A percentile compares a stretch with the other conserved stretches of the same genome.
These are phyloP conservation scores for Pomacea canaliculata DNA, from an alignment of 2,888 invertebrate species.

Conservation along the genomic window DNA sequence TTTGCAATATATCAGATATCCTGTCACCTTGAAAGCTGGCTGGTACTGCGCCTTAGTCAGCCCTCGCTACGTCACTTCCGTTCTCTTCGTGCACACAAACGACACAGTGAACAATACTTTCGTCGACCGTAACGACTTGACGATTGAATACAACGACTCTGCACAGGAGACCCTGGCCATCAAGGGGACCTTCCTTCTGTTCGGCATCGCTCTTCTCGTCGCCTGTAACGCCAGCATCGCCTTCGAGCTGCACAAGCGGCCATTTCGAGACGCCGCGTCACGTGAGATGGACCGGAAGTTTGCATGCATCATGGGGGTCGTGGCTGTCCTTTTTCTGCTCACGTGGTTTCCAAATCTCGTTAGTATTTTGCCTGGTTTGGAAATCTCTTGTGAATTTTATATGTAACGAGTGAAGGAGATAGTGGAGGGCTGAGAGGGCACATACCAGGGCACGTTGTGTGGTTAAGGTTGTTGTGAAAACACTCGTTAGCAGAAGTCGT, in stretches of 20 bases:
- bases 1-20: slow-evolving; percentile 3
- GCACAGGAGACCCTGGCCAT: slow-evolving; percentile 25
- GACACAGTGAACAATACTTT: neutral
- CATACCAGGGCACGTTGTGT: too few species aligned
- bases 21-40: slow-evolving; percentile 29
- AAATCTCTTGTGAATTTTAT: too few species aligned
- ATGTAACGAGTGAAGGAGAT: too few species aligned
- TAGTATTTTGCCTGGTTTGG: neutral
- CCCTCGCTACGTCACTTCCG: slow-evolving; percentile 3
- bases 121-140: neutral
- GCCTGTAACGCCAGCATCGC: slow-evolving; percentile 32
- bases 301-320: slow-evolving; percentile 31
- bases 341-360: slow-evolving; percentile 36
- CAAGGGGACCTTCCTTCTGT: slow-evolving; percentile 21
- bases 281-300: slow-evolving; percentile 28
- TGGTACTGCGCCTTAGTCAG: slow-evolving; percentile 33
- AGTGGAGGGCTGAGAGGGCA: too few species aligned
- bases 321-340: slow-evolving; percentile 27
- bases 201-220: slow-evolving; percentile 24
- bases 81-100: neutral
- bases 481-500: neutral
- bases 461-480: too few species aligned
- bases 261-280: slow-evolving; percentile 13
- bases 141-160: neutral
- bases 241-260: slow-evolving; percentile 25